A percentile compares a stretch with the other conserved stretches of the same genome.
Conservation (phyloP, 2,113 vertebrate species). For the Athene cunicularia region DNA sequence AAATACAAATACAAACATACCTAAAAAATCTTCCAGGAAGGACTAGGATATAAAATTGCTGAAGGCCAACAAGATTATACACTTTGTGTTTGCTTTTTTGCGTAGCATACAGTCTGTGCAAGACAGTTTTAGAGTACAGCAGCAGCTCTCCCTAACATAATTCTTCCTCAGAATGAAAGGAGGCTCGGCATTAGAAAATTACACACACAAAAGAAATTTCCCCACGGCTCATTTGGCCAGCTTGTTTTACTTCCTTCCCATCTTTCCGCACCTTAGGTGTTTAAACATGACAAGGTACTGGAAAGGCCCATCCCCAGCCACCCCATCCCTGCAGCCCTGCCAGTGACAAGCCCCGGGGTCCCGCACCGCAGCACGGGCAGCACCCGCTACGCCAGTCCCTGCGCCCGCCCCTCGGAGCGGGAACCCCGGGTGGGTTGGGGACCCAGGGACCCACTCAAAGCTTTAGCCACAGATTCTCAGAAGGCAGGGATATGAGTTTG, state of each 20-base stretch:
- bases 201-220: neutral
- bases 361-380: neutral
- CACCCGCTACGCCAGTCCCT: neutral
- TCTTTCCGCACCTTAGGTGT: neutral
- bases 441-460: rapidly evolving
- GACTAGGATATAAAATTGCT: neutral
- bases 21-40: neutral
- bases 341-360: neutral
- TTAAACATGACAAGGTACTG: neutral
- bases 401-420: no score
- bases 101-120: neutral
- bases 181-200: neutral
- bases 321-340: rapidly evolving
- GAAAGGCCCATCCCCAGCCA: neutral
- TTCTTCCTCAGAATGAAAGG: neutral
- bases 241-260: slow-evolving; percentile 20
- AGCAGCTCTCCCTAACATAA: neutral
- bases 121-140: neutral
- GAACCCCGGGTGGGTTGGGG: neutral
- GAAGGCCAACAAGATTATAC: neutral
- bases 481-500: rapidly evolving
- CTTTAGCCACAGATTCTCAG: neutral
- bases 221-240: neutral
- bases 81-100: neutral
- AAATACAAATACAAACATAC: neutral